Base-by-base conservation (phyloP, 2,888 invertebrate species). In the Sussaba pulchella region DNA sequence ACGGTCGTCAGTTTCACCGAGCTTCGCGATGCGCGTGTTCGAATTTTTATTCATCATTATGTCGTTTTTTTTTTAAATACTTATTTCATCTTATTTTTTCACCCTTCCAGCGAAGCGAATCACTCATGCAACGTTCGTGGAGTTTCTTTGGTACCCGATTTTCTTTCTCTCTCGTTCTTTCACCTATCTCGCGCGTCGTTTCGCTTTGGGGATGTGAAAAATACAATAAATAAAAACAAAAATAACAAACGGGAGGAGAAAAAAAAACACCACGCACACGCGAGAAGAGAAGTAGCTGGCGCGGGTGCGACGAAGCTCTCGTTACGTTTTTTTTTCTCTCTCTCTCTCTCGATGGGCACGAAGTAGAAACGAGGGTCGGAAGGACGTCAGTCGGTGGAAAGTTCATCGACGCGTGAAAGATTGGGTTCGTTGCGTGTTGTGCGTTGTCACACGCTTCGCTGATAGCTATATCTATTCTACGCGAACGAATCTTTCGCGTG, bases 391-490 rank as follows among this genome's bases (percentile, higher is more conserved):
- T 75, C 75, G 77, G 63, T 79, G 83, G 78, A 78, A 81, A 85
- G 80, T 78, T 84, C 84, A 83, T 80, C 83, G 83, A 83, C 83
- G 85, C 84, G 82, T 84, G 82, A 85, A 82, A 78, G 82, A 78
- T 78, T 71, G 78, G 81, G 85, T 84, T 81, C 72, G 83, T 86
- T 84, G 82, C 82, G 72, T 78, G 75, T 67, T 67, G 71, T 71
- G 74, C 5, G 36, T 71, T 72, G 73, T 50, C 71, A 54, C 78
- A 82, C 52, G 73, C 69, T 36, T 69, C 67, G 21, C 67, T 14
- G 47, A 64, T 54, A 63, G 19, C 12, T 31, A 76, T 41, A 75
- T 31, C 36, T 41, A 64, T 59, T 63, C 64, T 50, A 64, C 21
- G 52, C 70, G 39, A 52, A 9, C 39, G 43, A 45, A 41, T 50